Evolutionary conservation across 2,797 vertebrate genomes (phyloP).

Genomic region (Pseudotriccus pelzelni): DNA sequence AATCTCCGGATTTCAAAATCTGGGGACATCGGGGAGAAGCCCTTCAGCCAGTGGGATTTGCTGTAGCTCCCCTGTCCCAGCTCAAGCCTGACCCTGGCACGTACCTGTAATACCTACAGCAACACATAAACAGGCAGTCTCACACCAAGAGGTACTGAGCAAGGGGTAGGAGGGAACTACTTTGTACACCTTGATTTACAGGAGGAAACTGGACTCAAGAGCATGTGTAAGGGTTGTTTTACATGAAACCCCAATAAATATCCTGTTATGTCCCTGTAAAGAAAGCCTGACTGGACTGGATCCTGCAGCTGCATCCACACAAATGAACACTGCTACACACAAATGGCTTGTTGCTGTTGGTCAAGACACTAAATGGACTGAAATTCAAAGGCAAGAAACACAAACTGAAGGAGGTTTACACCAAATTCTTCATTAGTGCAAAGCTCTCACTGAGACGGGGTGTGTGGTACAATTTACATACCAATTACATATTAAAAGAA

Average conservation of each 20-base stretch:
- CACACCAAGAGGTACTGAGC: not conserved
- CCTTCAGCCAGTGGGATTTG: not conserved
- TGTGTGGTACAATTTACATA: not conserved
- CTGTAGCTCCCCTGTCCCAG: not conserved
- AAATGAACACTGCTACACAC: not conserved
- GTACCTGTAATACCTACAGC: not conserved
- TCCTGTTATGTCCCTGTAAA: not conserved
- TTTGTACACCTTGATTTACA: not conserved
- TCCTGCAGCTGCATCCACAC: not conserved
- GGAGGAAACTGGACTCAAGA: not conserved
- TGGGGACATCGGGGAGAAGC: not conserved
- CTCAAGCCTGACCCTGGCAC: not conserved
- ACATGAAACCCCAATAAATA: not conserved
- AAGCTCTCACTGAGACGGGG: not conserved
- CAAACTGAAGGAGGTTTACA: not conserved
- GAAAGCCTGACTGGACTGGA: not conserved
- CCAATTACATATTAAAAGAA: slow-evolving; percentile 2
- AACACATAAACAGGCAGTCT: not conserved
- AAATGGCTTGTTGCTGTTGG: not conserved
- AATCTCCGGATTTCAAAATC: not conserved
- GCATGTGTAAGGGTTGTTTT: not conserved
- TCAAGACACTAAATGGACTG: not conserved
- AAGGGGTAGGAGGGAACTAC: not conserved
- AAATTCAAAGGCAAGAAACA: not conserved
- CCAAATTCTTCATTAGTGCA: not conserved